These are phyloP conservation scores for Varecia variegata DNA, from an alignment of 2,797 vertebrate species.

Conservation along the genomic window DNA sequence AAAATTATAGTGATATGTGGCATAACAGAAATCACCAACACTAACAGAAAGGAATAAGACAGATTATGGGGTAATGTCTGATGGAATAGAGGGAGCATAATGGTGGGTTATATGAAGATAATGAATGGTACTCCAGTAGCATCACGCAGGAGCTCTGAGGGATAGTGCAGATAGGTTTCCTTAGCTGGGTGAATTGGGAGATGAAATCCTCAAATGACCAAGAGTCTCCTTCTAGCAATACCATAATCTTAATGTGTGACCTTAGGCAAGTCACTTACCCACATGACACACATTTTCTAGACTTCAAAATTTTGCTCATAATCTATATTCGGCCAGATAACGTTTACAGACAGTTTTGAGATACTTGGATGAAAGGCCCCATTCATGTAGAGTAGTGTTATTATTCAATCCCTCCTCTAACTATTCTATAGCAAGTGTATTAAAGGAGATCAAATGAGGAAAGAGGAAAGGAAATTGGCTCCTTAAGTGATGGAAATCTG, in stretches of 20 bases:
- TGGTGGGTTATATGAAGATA: not conserved
- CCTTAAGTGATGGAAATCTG: conserved; percentile 64
- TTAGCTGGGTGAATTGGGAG: not conserved
- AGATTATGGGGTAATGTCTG: not conserved
- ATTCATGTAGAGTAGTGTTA: conserved; percentile 69
- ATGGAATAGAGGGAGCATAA: not conserved
- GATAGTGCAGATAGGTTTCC: not conserved
- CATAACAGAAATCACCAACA: not conserved
- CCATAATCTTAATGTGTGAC: not conserved
- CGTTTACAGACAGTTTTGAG: conserved; percentile 42
- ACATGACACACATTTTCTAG: not conserved
- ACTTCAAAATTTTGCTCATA: conserved; percentile 18
- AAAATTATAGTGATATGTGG: not conserved
- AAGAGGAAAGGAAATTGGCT: conserved; percentile 49
- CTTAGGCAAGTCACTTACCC: conserved; percentile 61
- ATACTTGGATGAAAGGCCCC: conserved; percentile 29
- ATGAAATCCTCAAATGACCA: conserved; percentile 10
- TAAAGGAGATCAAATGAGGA: conserved; percentile 45
- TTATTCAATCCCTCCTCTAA: conserved; percentile 63
- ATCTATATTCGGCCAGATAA: conserved; percentile 27
- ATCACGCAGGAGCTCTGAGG: not conserved
- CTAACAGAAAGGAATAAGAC: not conserved
- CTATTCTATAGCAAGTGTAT: conserved; percentile 46
- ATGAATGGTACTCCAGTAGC: not conserved
- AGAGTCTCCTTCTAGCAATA: not conserved